Evolutionary conservation across 2,888 invertebrate species (phyloP), one percentile per base, ranked within the genome.

Genomic region (Helleia helle): DNA sequence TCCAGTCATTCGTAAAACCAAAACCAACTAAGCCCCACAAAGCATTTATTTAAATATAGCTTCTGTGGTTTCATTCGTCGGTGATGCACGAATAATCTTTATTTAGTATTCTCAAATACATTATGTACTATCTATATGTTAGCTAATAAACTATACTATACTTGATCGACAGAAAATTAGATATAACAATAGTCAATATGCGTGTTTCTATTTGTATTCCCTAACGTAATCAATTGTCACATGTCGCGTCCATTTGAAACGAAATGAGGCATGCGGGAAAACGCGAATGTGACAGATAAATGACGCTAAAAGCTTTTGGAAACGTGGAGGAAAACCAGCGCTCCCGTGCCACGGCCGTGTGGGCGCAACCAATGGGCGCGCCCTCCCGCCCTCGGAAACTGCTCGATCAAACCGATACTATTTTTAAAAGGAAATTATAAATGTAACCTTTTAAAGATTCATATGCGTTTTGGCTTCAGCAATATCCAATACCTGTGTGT

Each of bases 261-360:
- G 52, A 58, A 59, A 65, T 55, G 55, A 62, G 55, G 51, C 55
- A 54, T 52, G 54, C 52, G 53, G 46, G 57, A 58, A 40, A 26
- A 22, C 28, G 38, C 15, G 40, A 36, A 44, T 39, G 43, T 51
- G 74, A 77, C 72, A 72, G 60, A 58, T 50, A 63, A 58, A 65
- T 70, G 71, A 72, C 66, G 73, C 65, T 81, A 80, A 83, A 81
- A 83, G 81, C 77, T 79, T 83, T 80, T 72, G 63, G 65, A 66
- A 57, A 65, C 50, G 58, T 50, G 53, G 54, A 55, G 71, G 71
- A 74, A 80, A 79, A 67, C 62, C 65, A 64, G 49, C 59, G 62
- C 70, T 71, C 66, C 59, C 65, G 66, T 67, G 66, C 80, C 77
- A 74, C 72, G 75, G 68, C 67, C 65, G 63, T 51, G 66, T 66